Conservation (phyloP, 2,113 vertebrate species). For the Stictonetta naevosa region DNA sequence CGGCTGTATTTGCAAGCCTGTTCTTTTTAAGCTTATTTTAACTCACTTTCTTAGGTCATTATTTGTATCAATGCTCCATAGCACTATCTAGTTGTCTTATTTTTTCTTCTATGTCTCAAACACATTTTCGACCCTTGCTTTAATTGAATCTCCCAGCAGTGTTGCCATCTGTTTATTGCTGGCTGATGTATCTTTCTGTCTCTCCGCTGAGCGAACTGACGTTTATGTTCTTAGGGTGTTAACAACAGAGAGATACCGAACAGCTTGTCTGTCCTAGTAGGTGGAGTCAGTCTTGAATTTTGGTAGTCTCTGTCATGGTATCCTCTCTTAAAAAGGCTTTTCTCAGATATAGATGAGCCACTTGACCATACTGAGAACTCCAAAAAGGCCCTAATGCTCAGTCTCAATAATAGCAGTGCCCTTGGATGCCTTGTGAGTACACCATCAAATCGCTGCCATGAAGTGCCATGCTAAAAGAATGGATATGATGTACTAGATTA, state of each 20-base stretch:
- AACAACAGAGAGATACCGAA: not conserved
- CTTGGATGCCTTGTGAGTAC: not conserved
- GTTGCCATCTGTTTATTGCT: slow-evolving; percentile 36
- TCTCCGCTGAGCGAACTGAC: not conserved
- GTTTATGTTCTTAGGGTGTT: not conserved
- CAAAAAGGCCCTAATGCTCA: too few species aligned
- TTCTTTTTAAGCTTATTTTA: not conserved
- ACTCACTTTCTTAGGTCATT: not conserved
- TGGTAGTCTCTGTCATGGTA: not conserved
- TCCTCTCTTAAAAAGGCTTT: not conserved
- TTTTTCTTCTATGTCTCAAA: not conserved
- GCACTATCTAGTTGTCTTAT: not conserved
- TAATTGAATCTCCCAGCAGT: not conserved
- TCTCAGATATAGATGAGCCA: not conserved
- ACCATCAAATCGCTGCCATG: not conserved
- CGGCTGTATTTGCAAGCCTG: not conserved
- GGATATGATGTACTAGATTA: too few species aligned
- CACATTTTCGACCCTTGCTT: not conserved
- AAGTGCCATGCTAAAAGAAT: not conserved
- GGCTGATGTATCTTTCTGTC: not conserved
- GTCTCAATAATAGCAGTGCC: not conserved
- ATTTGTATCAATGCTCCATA: not conserved
- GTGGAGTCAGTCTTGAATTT: not conserved
- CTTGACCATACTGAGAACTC: not conserved
- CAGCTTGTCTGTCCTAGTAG: not conserved